phyloP scores from a whole-genome alignment of 2,113 vertebrate genomes.

The Microtus pennsylvanicus region DNA sequence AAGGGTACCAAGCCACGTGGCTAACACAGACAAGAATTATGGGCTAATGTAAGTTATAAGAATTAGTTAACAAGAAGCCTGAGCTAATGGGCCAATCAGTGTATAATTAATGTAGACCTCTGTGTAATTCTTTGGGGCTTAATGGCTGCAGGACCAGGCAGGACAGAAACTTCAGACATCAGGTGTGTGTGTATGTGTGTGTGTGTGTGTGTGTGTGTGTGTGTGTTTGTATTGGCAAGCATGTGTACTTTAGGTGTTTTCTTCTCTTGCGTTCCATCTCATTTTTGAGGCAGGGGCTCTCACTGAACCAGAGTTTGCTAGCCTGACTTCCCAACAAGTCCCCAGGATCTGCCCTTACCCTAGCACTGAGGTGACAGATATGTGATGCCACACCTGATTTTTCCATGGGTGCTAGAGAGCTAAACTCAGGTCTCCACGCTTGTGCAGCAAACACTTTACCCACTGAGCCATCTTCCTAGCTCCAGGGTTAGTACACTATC shows the following conservation, averaged over 20 bases:
- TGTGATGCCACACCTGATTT: not conserved
- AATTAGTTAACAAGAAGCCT: too few species aligned
- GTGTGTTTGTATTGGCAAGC: too few species aligned
- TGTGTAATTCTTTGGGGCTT: too few species aligned
- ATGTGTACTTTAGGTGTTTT: not conserved
- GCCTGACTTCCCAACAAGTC: not conserved
- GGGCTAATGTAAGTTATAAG: too few species aligned
- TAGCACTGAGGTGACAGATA: not conserved
- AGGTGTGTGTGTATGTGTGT: not conserved
- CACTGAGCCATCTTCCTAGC: not conserved
- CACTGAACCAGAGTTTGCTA: too few species aligned
- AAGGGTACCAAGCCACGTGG: too few species aligned
- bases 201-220: not conserved
- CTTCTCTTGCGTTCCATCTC: not conserved
- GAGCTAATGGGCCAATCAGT: too few species aligned
- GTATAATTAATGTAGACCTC: too few species aligned
- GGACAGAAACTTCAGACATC: too few species aligned
- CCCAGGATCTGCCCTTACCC: not conserved
- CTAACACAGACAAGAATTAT: too few species aligned
- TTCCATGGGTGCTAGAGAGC: too few species aligned
- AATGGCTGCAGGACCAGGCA: too few species aligned
- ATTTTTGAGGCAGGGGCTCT: not conserved
- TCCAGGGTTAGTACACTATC: not conserved
- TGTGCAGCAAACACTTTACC: not conserved
- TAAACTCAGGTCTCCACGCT: not conserved